Base-by-base conservation (phyloP, 1,140 invertebrate species). In the Pararge aegeria region DNA sequence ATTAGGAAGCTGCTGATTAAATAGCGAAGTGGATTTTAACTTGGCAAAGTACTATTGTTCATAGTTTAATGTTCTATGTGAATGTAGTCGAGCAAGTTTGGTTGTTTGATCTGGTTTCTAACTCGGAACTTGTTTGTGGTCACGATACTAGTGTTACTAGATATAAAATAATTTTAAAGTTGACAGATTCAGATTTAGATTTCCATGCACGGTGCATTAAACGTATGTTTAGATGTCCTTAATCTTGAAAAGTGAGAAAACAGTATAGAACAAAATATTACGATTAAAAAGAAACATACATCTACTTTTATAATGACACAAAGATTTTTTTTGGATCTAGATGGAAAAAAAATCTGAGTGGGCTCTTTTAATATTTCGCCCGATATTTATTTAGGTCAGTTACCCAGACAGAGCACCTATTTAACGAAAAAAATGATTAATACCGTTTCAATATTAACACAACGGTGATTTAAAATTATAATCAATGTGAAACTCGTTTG, bases 21-120 rank as follows among this genome's bases (percentile, higher is more conserved):
- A 42, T 42, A 12, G 7, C 19, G 7, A 21, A 46, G 18, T 46
- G 7, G 2, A 15, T 46, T 20, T 20, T 46, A 20, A 46, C 16
- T 44, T 10, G 20, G 20, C 12, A 46, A 18, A 18, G 6, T 20
- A 46, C 16, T 40, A 46, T 46, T 46, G 42, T 46, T 46, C 7
- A 20, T 46, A 46, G 38, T 46, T 46, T 19, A 46, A 19, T 46
- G 18, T 46, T n/a, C 18, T 46, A 20, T 46, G 42, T 46, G 42
- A 46, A 46, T 46, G 42, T 46, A 46, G 42, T 46, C 42, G 42
- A 46, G 42, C 42, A 46, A 46, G 42, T 46, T 34, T 40, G 38
- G 38, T 40, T 40, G 38, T 40, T 40, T 46, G 18, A 46, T 46
- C 42, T 46, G 42, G 42, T 46, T 46, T 46, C 42, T 46, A 46